phyloP scores from a whole-genome alignment of 2,888 invertebrate species.

The Phorcus lineatus region DNA sequence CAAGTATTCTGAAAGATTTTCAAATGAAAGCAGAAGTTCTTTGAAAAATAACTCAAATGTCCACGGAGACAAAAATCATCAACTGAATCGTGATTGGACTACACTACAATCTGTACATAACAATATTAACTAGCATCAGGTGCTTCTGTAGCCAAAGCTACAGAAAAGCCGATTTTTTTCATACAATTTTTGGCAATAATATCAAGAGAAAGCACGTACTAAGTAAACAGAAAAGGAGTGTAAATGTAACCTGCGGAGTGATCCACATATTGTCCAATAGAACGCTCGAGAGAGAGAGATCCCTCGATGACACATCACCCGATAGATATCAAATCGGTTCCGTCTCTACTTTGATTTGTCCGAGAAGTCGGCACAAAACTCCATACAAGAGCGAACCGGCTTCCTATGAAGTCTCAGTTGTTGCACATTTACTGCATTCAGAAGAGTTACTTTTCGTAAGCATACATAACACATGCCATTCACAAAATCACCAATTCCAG shows the following conservation, averaged over 20 bases:
- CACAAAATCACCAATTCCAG: neutral
- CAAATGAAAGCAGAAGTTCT: too few species aligned
- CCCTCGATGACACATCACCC: too few species aligned
- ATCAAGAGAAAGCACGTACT: neutral
- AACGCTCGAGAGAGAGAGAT: neutral
- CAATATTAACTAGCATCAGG: too few species aligned
- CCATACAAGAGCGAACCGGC: neutral
- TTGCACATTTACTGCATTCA: slow-evolving; percentile 17
- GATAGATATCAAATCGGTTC: neutral
- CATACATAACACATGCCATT: slow-evolving; percentile 5
- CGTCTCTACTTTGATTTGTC: slow-evolving; percentile 10
- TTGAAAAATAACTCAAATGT: too few species aligned
- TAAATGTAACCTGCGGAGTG: neutral
- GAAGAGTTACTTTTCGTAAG: neutral
- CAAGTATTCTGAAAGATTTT: too few species aligned
- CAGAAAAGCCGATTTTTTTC: too few species aligned
- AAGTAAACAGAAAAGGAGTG: neutral
- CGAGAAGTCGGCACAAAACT: neutral
- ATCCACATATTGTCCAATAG: neutral
- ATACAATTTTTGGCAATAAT: slow-evolving; percentile 13
- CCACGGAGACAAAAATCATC: too few species aligned
- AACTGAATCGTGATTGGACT: too few species aligned
- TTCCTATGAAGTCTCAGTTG: neutral
- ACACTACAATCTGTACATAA: too few species aligned
- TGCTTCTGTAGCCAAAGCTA: too few species aligned